Conservation (phyloP, 2,888 invertebrate genomes). For the Drosophila fungiperda region DNA sequence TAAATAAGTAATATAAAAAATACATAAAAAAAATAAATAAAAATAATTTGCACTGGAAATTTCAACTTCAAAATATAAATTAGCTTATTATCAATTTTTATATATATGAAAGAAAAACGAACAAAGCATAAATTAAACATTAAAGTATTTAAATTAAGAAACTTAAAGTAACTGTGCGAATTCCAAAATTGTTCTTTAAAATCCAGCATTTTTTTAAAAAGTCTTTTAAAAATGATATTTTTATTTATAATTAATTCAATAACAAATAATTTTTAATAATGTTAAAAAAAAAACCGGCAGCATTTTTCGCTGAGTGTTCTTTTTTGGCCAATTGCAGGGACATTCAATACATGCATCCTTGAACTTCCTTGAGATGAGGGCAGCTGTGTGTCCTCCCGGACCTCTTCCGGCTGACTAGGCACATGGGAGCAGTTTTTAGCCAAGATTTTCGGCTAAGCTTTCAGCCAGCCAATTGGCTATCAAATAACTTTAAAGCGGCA, state of each 20-base stretch:
- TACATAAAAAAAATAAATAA: not conserved
- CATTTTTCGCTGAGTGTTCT: slow-evolving; percentile 6
- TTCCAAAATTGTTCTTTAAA: not conserved
- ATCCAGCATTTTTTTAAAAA: not conserved
- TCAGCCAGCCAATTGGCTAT: slow-evolving; percentile 71
- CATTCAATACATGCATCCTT: slow-evolving; percentile 77
- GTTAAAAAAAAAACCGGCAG: not conserved
- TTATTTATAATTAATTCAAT: not conserved
- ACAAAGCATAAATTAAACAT: not conserved
- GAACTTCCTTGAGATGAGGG: slow-evolving; percentile 54
- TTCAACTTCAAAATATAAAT: no score
- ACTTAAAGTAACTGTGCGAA: no score
- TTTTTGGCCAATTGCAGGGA: slow-evolving; percentile 54
- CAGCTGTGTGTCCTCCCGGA: slow-evolving; percentile 17
- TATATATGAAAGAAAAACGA: not conserved
- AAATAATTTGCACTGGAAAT: not conserved
- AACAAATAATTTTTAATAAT: not conserved
- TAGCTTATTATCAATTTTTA: rapidly evolving
- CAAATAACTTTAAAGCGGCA: slow-evolving; percentile 71
- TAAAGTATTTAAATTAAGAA: not conserved
- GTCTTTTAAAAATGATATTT: not conserved
- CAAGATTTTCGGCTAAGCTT: slow-evolving; percentile 60
- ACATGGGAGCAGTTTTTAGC: slow-evolving; percentile 64
- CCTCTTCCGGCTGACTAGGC: slow-evolving; percentile 75
- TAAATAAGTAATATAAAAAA: not conserved